A percentile compares a stretch with the other conserved stretches of the same genome.
Conservation (phyloP, 2,113 vertebrate genomes). For the Zingel zingel region DNA sequence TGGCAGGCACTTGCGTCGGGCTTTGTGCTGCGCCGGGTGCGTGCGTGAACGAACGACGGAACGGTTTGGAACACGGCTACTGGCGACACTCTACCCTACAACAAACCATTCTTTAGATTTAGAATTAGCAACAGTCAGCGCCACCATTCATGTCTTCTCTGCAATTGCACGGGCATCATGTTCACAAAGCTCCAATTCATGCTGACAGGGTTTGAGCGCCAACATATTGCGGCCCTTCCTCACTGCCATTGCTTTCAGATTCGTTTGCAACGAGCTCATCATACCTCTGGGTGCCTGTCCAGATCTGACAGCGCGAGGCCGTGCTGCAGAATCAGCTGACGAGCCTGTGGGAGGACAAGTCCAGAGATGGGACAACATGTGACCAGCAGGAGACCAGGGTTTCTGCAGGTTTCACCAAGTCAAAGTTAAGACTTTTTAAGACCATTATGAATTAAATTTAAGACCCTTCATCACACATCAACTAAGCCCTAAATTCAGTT, state of each 20-base stretch:
- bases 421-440: too few relatives aligned
- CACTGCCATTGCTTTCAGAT: conserved; percentile 1
- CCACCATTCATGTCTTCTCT: background rate
- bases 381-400: background rate
- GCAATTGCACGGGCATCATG: background rate
- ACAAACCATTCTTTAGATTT: background rate
- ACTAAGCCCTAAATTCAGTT: too few relatives aligned
- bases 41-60: too few relatives aligned
- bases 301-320: conserved; percentile 92
- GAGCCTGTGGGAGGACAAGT: conserved; percentile 85
- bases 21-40: too few relatives aligned
- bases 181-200: background rate
- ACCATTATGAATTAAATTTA: too few relatives aligned
- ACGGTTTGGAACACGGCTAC: too few relatives aligned
- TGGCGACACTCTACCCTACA: too few relatives aligned
- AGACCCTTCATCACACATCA: too few relatives aligned
- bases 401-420: too few relatives aligned
- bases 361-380: conserved; percentile 4
- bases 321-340: conserved; percentile 94
- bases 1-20: too few relatives aligned
- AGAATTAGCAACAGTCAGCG: background rate
- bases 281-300: conserved; percentile 95
- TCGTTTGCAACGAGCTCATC: background rate
- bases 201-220: conserved; percentile 6
- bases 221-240: background rate